Percentiles rank a stretch among this genome's conserved stretches.
phyloP scores from a whole-genome alignment of 2,888 invertebrate species.

The Notodonta ziczac region DNA sequence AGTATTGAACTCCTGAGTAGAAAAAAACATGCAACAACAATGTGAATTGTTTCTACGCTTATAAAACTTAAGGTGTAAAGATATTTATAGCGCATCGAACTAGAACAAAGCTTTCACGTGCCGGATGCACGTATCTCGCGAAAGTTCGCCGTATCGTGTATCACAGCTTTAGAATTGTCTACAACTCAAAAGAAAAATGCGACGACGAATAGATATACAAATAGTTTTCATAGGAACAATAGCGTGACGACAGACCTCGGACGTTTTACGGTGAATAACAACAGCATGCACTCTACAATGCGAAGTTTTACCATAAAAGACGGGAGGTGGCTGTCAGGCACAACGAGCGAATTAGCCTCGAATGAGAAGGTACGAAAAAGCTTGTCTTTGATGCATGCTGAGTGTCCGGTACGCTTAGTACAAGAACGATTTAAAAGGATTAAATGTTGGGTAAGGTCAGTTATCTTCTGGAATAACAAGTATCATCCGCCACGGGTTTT shows the following conservation, averaged over 20 bases:
- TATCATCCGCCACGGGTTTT: too few species aligned
- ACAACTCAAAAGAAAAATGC: slow-evolving; percentile 22
- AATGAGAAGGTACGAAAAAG: slow-evolving; percentile 11
- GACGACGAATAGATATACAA: slow-evolving; percentile 23
- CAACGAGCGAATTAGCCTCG: not conserved
- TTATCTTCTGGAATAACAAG: too few species aligned
- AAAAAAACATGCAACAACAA: too few species aligned
- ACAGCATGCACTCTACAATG: slow-evolving; percentile 33
- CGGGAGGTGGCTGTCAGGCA: slow-evolving; percentile 12
- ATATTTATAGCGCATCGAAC: not conserved
- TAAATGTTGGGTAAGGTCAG: too few species aligned
- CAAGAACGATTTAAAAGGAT: too few species aligned
- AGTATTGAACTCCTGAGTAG: too few species aligned
- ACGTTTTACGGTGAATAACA: slow-evolving; percentile 35
- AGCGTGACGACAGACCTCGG: slow-evolving; percentile 37
- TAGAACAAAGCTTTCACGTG: not conserved
- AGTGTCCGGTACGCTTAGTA: too few species aligned
- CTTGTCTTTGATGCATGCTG: too few species aligned
- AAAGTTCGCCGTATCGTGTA: not conserved
- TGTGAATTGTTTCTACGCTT: too few species aligned
- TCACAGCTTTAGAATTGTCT: slow-evolving; percentile 1
- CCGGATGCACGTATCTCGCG: not conserved
- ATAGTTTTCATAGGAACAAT: slow-evolving; percentile 37
- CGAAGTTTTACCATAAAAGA: slow-evolving; percentile 35
- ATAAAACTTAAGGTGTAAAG: not conserved